Evolutionary conservation across 2,888 invertebrate genomes (phyloP).

Genomic region (Podotricha telesiphe): DNA sequence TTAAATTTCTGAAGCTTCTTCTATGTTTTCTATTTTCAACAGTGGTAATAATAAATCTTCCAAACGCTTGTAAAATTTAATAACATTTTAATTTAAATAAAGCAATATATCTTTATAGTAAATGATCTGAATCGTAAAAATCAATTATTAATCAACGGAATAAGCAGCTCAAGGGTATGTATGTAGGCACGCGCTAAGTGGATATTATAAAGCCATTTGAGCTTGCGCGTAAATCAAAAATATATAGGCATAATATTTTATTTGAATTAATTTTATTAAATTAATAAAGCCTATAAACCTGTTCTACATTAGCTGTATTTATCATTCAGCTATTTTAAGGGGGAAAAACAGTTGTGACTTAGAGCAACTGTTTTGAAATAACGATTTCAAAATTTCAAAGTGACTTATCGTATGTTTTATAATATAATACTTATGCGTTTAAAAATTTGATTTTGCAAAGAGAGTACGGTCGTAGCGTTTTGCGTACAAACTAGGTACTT

Average conservation of each 20-base stretch:
- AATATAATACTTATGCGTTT: too few species aligned
- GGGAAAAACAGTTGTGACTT: too few species aligned
- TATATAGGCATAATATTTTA: not conserved
- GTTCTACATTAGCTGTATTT: too few species aligned
- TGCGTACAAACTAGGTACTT: too few species aligned
- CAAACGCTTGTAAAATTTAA: slow-evolving; percentile 13
- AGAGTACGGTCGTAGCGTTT: too few species aligned
- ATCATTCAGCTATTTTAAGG: too few species aligned
- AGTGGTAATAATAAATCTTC: slow-evolving; percentile 13
- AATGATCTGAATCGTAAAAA: slow-evolving; percentile 64
- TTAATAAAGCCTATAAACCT: too few species aligned
- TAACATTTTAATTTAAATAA: slow-evolving; percentile 24
- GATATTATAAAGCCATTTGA: slow-evolving; percentile 5
- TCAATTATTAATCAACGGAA: slow-evolving; percentile 60
- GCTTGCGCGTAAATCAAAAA: not conserved
- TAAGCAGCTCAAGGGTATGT: slow-evolving; percentile 62
- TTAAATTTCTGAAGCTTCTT: not conserved
- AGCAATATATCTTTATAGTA: slow-evolving; percentile 45
- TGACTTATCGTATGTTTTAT: too few species aligned
- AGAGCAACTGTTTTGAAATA: too few species aligned
- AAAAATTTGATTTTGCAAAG: too few species aligned
- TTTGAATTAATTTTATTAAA: too few species aligned
- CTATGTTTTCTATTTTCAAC: not conserved
- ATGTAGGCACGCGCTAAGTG: slow-evolving; percentile 54
- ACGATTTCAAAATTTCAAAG: too few species aligned